Evolutionary conservation across 1,140 invertebrate species (phyloP).

Genomic region (Tetragonula clypearis): DNA sequence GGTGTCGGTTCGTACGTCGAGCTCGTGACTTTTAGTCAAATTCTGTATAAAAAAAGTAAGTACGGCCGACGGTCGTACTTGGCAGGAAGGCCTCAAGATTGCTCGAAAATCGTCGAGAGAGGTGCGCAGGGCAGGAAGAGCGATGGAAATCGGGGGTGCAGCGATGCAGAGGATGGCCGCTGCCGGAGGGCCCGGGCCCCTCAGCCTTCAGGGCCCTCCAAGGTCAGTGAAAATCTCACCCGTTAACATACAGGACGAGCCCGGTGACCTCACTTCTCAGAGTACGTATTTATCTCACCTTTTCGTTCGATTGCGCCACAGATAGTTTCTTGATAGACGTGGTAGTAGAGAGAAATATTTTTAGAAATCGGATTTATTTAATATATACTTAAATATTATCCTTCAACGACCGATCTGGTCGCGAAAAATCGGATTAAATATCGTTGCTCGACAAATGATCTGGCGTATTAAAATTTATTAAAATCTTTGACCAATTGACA

Average conservation of each 20-base stretch:
- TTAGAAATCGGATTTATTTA: background rate
- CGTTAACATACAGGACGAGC: constrained; percentile 82
- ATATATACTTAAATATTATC: background rate
- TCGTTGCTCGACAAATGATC: too few relatives aligned
- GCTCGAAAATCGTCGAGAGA: constrained; percentile 71
- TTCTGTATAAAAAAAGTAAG: constrained; percentile 34
- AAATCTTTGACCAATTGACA: too few relatives aligned
- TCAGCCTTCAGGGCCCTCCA: constrained; percentile 79
- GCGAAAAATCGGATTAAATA: too few relatives aligned
- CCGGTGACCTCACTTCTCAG: constrained; percentile 82
- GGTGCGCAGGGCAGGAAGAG: constrained; percentile 66
- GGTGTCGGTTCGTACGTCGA: background rate
- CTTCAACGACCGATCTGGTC: too few relatives aligned
- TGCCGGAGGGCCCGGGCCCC: constrained; percentile 75
- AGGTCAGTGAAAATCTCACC: constrained; percentile 84
- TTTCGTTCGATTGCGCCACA: background rate
- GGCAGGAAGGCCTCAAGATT: constrained; percentile 70
- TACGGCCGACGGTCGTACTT: constrained; percentile 63
- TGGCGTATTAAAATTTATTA: too few relatives aligned
- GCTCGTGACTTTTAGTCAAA: constrained; percentile 12
- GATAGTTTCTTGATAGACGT: background rate
- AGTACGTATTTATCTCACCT: constrained; percentile 79
- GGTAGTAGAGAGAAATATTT: background rate
- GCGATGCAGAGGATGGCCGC: constrained; percentile 76
- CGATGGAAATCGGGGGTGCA: constrained; percentile 73